Percentiles rank a stretch among this genome's conserved stretches.
phyloP scores from a whole-genome alignment of 2,888 invertebrate genomes.

The Eristalis arbustorum region DNA sequence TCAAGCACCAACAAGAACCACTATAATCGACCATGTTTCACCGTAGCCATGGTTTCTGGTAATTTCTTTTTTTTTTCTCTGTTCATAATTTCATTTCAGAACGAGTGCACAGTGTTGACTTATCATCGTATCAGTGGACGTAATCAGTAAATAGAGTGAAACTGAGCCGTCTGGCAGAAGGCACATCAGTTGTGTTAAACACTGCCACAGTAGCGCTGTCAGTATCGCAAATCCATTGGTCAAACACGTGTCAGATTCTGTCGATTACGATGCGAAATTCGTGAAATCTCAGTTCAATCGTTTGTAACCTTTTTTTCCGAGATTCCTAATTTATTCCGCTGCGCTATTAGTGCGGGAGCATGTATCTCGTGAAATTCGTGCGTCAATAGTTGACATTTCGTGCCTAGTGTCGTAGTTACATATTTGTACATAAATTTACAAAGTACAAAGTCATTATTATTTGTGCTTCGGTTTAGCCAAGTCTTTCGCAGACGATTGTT shows the following conservation, averaged over 20 bases:
- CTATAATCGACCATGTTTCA: not conserved
- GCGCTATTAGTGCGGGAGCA: not conserved
- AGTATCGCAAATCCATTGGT: slow-evolving; percentile 20
- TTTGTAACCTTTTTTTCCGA: not conserved
- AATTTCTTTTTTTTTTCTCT: not conserved
- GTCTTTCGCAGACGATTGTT: slow-evolving; percentile 4
- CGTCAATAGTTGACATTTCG: not conserved
- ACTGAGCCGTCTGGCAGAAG: slow-evolving; percentile 53
- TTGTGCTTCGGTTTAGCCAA: slow-evolving; percentile 31
- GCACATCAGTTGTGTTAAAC: slow-evolving; percentile 14
- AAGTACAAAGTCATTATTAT: slow-evolving; percentile 18
- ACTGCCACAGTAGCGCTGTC: not conserved
- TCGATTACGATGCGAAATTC: not conserved
- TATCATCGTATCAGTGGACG: slow-evolving; percentile 54
- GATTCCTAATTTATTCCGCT: not conserved
- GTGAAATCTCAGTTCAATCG: not conserved
- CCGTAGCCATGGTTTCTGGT: not conserved
- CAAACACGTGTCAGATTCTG: slow-evolving; percentile 32
- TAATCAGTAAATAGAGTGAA: slow-evolving; percentile 59
- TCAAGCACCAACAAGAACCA: not conserved
- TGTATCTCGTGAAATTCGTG: not conserved
- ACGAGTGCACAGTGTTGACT: slow-evolving; percentile 36
- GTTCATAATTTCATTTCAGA: slow-evolving; percentile 4
- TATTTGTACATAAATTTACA: slow-evolving; percentile 2
- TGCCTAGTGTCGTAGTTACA: not conserved